Evolutionary conservation across 2,113 vertebrate genomes (phyloP).

Genomic region (Malurus elegans): DNA sequence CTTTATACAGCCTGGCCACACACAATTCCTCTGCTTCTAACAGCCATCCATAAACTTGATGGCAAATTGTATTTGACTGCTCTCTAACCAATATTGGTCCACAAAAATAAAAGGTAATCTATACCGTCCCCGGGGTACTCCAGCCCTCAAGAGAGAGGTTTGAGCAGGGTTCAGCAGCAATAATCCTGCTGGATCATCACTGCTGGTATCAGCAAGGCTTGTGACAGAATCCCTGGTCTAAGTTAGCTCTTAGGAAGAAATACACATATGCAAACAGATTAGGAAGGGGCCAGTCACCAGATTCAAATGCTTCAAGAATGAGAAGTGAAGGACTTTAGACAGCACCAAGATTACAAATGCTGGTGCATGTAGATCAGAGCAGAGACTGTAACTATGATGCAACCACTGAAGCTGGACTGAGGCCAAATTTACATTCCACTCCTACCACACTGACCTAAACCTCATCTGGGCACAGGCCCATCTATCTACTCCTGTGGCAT

Average conservation of each 20-base stretch:
- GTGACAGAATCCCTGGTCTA: background rate
- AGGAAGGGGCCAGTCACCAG: background rate
- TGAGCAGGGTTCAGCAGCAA: background rate
- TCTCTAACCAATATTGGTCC: background rate
- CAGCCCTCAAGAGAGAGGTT: background rate
- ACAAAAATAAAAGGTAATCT: background rate
- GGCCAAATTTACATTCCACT: conserved; percentile 36
- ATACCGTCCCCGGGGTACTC: background rate
- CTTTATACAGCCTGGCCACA: background rate
- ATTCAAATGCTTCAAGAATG: background rate
- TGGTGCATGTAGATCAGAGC: background rate
- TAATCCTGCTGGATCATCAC: background rate
- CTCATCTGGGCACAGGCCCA: background rate
- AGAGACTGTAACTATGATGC: background rate
- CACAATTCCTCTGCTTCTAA: background rate
- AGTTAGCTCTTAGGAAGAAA: background rate
- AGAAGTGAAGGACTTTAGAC: background rate
- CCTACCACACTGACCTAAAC: background rate
- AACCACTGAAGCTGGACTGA: background rate
- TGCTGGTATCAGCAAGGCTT: background rate
- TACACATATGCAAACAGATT: background rate
- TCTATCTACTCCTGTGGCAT: background rate
- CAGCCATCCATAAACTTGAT: accelerated
- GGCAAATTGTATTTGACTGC: background rate
- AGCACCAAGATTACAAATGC: background rate